Evolutionary conservation across 2,888 invertebrate species (phyloP), one percentile per base, ranked within the genome.

Genomic region (Calliphora vomitoria): DNA sequence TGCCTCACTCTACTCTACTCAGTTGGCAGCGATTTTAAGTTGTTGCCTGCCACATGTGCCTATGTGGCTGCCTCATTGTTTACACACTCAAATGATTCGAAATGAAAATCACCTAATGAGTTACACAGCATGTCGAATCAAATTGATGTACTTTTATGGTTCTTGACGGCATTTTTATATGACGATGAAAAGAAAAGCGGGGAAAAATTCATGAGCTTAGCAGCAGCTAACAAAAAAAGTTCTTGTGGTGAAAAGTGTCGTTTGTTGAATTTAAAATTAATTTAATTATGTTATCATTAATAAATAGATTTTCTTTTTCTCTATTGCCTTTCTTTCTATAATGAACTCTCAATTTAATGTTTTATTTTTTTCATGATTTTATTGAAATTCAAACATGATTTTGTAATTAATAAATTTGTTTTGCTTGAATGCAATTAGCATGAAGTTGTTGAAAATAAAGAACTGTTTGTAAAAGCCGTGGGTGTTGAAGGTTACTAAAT

Each of bases 101-200:
- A 78, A 78, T 87, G 78, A 78, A 87, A 84, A 84, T 87, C 84
- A 78, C 74, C 81, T 75, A 87, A 87, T 87, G 87, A 84, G 81
- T 82, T 84, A 78, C 84, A 82, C 87, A 87, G 84, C 87, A 84
- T 87, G 84, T 84, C 87, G 87, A 84, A 87, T 87, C 62, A 68
- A 78, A 84, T 82, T 84, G 81, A 82, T 82, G 81, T 72, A 53
- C 81, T 81, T 81, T 82, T 84, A 78, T 78, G 78, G 71, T 20
- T 53, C 50, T 74, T 75, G 84, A 74, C 79, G 87, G 76, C 60
- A 68, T 85, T 87, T 87, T 75, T 25, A 41, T 62, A 76, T n/a
- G 69, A 64, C 50, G 79, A 31, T 69, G 3, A 18, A 58, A 55
- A 76, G 11, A n/a, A 50, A 4, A 25, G n/a, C 38, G 15, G 58